These are phyloP conservation scores for Eupithecia centaureata DNA, from an alignment of 2,888 invertebrate species.

Conservation along the genomic window DNA sequence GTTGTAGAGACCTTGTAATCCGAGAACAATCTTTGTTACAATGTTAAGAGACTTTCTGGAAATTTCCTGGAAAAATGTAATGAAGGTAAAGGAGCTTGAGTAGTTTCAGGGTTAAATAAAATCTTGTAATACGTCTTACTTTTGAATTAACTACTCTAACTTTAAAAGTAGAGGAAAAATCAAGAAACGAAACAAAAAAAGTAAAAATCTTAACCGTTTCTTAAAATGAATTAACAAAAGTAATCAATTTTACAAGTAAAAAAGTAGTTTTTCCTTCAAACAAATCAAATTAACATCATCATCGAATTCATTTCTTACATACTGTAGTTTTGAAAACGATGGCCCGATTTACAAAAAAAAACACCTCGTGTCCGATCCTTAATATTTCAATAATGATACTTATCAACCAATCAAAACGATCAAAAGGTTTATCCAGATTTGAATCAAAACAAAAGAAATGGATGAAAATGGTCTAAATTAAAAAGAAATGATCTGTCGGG, in stretches of 20 bases:
- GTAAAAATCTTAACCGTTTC: too few species aligned
- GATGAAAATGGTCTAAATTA: conserved; percentile 79
- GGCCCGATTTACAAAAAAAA: not conserved
- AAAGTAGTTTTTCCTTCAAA: too few species aligned
- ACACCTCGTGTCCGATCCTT: not conserved
- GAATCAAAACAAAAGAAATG: conserved; percentile 73
- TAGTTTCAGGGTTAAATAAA: conserved; percentile 7
- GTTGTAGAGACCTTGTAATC: conserved; percentile 40
- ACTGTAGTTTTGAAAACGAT: not conserved
- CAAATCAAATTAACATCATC: too few species aligned
- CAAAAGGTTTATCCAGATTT: conserved; percentile 69
- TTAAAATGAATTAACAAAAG: too few species aligned
- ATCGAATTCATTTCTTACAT: too few species aligned
- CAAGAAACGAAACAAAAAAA: too few species aligned
- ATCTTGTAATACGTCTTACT: conserved; percentile 12
- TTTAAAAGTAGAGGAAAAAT: not conserved
- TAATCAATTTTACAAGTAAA: too few species aligned
- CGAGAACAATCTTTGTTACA: conserved; percentile 39
- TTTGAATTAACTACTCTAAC: not conserved
- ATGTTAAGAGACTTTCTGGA: conserved; percentile 20
- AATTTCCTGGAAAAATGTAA: conserved; percentile 22
- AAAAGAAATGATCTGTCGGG: conserved; percentile 81
- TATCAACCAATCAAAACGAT: conserved; percentile 34
- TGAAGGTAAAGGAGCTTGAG: conserved; percentile 6
- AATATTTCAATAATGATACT: not conserved